Evolutionary conservation across 2,113 vertebrate species (phyloP).

Genomic region (Carollia perspicillata): DNA sequence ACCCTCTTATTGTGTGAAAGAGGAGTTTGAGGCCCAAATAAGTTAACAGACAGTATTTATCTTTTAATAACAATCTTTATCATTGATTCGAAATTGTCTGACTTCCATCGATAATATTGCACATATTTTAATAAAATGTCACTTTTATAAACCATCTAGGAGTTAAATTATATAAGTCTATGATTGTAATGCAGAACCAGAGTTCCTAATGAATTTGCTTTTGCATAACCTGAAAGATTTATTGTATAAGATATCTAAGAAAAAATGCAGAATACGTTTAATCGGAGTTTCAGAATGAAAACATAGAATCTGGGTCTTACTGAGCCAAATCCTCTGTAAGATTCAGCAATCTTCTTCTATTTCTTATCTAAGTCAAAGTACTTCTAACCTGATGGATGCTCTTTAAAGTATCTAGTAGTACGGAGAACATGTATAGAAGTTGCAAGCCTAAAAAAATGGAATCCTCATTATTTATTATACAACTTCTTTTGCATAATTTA

Average conservation of each 20-base stretch:
- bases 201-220: constrained; percentile 18
- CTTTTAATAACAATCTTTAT: constrained; percentile 69
- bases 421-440: constrained; percentile 55
- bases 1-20: constrained; percentile 23
- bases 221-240: constrained; percentile 61
- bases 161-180: constrained; percentile 69
- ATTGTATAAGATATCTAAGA: constrained; percentile 48
- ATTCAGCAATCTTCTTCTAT: constrained; percentile 40
- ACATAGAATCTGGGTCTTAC: constrained; percentile 56
- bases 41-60: constrained; percentile 34
- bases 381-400: constrained; percentile 53
- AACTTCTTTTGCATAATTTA: constrained; percentile 63
- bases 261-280: constrained; percentile 46
- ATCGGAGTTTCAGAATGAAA: constrained; percentile 63
- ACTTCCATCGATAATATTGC: constrained; percentile 80
- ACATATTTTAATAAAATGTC: constrained; percentile 66
- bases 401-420: constrained; percentile 55
- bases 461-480: constrained; percentile 67
- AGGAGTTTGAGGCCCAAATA: constrained; percentile 34
- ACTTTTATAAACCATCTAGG: constrained; percentile 49
- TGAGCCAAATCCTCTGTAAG: constrained; percentile 56
- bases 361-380: constrained; percentile 57
- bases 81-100: constrained; percentile 66
- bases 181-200: constrained; percentile 59
- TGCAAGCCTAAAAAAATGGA: constrained; percentile 59